Evolutionary conservation across 1,140 invertebrate species (phyloP), one percentile per base, ranked within the genome.

Genomic region (Sinonovacula constricta): DNA sequence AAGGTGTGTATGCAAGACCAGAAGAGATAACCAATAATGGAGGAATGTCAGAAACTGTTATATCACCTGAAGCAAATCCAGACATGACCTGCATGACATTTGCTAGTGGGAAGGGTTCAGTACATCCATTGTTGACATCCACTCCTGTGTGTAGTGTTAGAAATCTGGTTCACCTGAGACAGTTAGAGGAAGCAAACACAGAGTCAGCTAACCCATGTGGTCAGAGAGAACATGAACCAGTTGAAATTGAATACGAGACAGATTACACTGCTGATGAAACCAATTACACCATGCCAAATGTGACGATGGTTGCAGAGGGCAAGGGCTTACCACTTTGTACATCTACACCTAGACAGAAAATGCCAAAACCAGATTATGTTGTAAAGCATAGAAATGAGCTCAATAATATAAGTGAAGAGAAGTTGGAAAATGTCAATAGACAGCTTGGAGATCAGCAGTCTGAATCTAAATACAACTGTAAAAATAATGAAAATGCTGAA

Each of bases 231-330:
- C 15, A 31, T 74, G 31, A 31, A n/a, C 54, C 49, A 34, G 31
- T 28, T 67, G 33, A 12, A 18, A 7, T 53, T 31, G 57, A 57
- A 39, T 53, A 54, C 56, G 71, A 36, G 34, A 71, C 4, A 18
- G 62, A 45, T 30, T 39, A 7, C 14, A n/a, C 12, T 54, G 24
- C 36, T 12, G 53, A 34, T 56, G 24, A 22, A 24, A 26, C 14
- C 12, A 10, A 34, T 12, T n/a, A 63, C 5, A 12, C 18, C 3
- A 1, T 63, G 15, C 31, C 15, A n/a, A 63, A 39, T 63, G 60
- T 39, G 49, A 63, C 36, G 36, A 24, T 26, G 1, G 15, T 45
- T 18, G 4, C n/a, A 54, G 3, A 3, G 4, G 26, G 4, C 4
- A 22, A 24, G 26, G 26, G 5, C 26, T 54, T 18, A 54, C 4